Evolutionary conservation across 2,797 vertebrate genomes (phyloP).

Genomic region (Acropternis orthonyx): DNA sequence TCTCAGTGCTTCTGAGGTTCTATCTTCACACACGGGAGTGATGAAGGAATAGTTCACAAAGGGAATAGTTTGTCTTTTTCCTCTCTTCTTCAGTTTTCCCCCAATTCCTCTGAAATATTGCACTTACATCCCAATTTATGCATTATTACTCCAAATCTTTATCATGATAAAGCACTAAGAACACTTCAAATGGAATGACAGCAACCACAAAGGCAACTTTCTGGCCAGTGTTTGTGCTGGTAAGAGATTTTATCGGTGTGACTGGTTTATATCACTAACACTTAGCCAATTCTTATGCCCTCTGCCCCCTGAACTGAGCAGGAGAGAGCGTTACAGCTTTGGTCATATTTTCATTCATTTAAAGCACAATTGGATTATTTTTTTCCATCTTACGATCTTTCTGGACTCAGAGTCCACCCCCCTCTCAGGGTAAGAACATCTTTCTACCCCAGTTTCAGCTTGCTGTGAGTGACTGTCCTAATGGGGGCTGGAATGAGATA

Average conservation of each 20-base stretch:
- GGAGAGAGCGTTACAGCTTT: background rate
- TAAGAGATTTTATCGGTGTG: background rate
- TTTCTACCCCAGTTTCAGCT: background rate
- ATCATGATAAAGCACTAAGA: rapidly evolving
- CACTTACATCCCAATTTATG: background rate
- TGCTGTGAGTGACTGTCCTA: background rate
- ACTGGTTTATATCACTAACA: background rate
- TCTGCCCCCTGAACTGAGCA: background rate
- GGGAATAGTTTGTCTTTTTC: background rate
- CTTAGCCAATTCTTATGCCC: background rate
- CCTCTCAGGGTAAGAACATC: background rate
- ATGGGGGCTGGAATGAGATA: background rate
- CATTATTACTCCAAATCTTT: background rate
- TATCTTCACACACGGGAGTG: background rate
- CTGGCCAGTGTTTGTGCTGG: background rate
- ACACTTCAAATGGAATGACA: background rate
- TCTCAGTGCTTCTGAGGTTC: background rate
- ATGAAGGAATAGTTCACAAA: background rate
- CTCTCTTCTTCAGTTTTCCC: background rate
- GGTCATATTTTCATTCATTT: background rate
- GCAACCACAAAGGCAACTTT: background rate
- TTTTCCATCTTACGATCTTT: background rate
- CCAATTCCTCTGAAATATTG: background rate
- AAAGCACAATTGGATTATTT: rapidly evolving
- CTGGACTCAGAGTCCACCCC: background rate